phyloP scores from a whole-genome alignment of 2,888 invertebrate species.

The Dryomyza anilis region DNA sequence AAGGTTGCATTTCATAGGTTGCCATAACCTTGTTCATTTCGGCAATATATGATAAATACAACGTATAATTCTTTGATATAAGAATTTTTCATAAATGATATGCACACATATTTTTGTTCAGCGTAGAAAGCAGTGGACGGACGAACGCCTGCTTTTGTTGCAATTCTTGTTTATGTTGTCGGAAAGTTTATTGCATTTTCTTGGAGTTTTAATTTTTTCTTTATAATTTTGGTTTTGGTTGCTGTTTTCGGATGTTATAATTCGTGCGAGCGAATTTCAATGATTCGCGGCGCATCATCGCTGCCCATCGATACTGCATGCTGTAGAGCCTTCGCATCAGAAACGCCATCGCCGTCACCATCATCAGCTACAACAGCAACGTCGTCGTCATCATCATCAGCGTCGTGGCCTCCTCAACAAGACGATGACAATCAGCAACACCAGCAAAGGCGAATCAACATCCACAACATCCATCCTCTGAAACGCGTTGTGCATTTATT shows the following conservation, averaged over 20 bases:
- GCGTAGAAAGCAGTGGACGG: background rate
- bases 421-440: too few relatives aligned
- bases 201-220: background rate
- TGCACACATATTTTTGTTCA: too few relatives aligned
- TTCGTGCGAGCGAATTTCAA: slow-evolving; percentile 10
- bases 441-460: too few relatives aligned
- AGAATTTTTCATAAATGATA: too few relatives aligned
- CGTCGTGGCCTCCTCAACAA: background rate
- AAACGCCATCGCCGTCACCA: slow-evolving; percentile 3
- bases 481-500: slow-evolving; percentile 10
- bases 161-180: slow-evolving; percentile 11
- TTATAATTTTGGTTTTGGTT: background rate
- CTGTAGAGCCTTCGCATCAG: background rate
- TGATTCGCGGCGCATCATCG: slow-evolving; percentile 8
- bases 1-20: too few relatives aligned
- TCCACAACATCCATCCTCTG: background rate
- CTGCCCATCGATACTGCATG: slow-evolving; percentile 14
- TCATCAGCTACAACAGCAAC: background rate
- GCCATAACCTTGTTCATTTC: too few relatives aligned
- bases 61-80: too few relatives aligned
- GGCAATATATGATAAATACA: too few relatives aligned
- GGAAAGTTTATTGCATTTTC: background rate
- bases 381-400: background rate
- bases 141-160: slow-evolving; percentile 4
- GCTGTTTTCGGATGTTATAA: slow-evolving; percentile 4